Evolutionary conservation across 2,113 vertebrate species (phyloP).

Genomic region (Phaethornis superciliosus): DNA sequence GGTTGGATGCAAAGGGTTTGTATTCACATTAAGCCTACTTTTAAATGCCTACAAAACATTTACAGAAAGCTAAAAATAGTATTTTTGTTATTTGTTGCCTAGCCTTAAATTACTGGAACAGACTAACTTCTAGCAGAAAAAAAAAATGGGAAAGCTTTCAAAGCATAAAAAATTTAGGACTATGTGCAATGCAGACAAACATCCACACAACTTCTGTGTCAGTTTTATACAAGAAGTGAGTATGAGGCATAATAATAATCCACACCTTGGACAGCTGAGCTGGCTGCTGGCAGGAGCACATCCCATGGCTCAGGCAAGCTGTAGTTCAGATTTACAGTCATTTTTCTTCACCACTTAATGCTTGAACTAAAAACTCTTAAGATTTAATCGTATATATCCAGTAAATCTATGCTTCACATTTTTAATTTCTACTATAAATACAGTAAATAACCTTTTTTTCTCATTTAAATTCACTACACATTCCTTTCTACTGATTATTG

Average conservation of each 20-base stretch:
- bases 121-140: background rate
- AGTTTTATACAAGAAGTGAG: background rate
- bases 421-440: background rate
- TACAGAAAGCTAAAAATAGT: background rate
- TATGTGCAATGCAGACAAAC: background rate
- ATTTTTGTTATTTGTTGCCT: background rate
- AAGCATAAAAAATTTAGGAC: background rate
- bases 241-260: background rate
- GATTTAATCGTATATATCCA: background rate
- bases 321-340: background rate
- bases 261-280: accelerated
- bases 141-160: background rate
- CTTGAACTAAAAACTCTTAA: background rate
- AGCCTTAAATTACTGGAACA: background rate
- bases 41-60: background rate
- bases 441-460: background rate
- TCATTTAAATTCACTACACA: background rate
- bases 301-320: background rate
- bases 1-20: background rate
- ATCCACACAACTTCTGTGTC: background rate
- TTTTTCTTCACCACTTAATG: background rate
- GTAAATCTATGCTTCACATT: background rate
- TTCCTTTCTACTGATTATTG: background rate
- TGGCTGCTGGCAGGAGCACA: background rate
- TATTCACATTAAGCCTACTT: background rate